A percentile compares a stretch with the other conserved stretches of the same genome.
phyloP scores from a whole-genome alignment of 2,113 vertebrate genomes.

The Collichthys lucidus region DNA sequence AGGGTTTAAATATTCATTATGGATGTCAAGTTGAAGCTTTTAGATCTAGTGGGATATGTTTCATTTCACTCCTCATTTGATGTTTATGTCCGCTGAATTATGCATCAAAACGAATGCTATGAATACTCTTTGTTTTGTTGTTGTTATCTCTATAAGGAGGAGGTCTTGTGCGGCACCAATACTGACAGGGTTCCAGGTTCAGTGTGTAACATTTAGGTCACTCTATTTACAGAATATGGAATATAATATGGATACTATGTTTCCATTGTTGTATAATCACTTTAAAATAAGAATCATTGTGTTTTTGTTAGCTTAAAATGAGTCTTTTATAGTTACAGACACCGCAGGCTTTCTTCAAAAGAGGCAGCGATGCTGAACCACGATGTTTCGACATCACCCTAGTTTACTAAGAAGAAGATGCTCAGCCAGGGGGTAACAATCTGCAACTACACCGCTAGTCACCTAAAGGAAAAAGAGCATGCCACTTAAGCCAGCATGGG shows the following conservation, averaged over 20 bases:
- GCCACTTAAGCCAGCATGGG: neutral
- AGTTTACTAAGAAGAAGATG: too few relatives aligned
- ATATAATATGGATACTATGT: too few relatives aligned
- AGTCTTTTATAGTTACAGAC: too few relatives aligned
- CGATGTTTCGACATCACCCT: too few relatives aligned
- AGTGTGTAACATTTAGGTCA: too few relatives aligned
- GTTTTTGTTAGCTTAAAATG: too few relatives aligned
- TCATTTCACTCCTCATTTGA: slow-evolving; percentile 57
- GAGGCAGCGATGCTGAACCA: too few relatives aligned
- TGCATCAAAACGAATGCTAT: slow-evolving; percentile 65
- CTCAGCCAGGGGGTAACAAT: too few relatives aligned
- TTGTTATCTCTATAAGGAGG: slow-evolving; percentile 7
- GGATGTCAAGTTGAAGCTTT: slow-evolving; percentile 70
- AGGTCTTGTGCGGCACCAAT: neutral
- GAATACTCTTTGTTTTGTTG: slow-evolving; percentile 47
- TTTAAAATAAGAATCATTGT: too few relatives aligned
- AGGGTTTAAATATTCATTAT: slow-evolving; percentile 78
- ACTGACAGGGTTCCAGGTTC: slow-evolving; percentile 9
- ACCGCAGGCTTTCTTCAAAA: too few relatives aligned
- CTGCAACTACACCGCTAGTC: neutral
- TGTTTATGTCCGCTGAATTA: slow-evolving; percentile 74
- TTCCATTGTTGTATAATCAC: too few relatives aligned
- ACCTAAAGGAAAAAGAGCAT: neutral
- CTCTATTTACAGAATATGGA: too few relatives aligned
- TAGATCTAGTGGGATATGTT: slow-evolving; percentile 63